These are phyloP conservation scores for Stegophylla sp. DNA, from an alignment of 2,888 invertebrate genomes.

Conservation along the genomic window DNA sequence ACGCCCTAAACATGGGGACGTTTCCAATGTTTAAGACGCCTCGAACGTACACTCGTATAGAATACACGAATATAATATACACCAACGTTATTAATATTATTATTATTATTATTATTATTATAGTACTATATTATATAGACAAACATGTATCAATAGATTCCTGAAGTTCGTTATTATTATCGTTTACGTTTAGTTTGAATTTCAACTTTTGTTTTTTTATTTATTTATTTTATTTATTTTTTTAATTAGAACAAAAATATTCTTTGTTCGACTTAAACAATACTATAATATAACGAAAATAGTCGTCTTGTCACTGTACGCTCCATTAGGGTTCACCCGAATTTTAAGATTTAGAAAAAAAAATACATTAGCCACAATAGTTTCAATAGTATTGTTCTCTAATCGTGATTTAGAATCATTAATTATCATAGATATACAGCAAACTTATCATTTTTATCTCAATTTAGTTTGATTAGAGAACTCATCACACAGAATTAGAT, in stretches of 20 bases:
- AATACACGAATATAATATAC: too few relatives aligned
- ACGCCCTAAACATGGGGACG: not conserved
- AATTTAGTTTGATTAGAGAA: conserved; percentile 28
- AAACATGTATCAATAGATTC: conserved; percentile 3
- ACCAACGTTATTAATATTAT: not conserved
- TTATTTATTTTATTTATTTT: not conserved
- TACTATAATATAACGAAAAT: not conserved
- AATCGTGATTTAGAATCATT: not conserved
- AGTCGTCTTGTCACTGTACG: conserved; percentile 58
- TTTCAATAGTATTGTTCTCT: conserved; percentile 28
- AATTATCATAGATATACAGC: not conserved
- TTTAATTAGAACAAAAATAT: conserved; percentile 21
- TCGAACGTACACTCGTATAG: too few relatives aligned
- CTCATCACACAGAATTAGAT: not conserved
- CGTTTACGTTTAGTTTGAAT: not conserved
- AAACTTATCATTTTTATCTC: not conserved
- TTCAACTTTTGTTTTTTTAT: too few relatives aligned
- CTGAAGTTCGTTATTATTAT: conserved; percentile 2
- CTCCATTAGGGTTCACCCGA: conserved; percentile 36
- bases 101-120: too few relatives aligned
- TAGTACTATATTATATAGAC: not conserved
- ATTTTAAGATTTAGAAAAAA: not conserved
- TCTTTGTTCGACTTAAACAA: conserved; percentile 9
- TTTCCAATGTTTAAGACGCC: too few relatives aligned
- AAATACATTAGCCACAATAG: not conserved